phyloP scores from a whole-genome alignment of 2,888 invertebrate genomes.

The Xylota sylvarum region DNA sequence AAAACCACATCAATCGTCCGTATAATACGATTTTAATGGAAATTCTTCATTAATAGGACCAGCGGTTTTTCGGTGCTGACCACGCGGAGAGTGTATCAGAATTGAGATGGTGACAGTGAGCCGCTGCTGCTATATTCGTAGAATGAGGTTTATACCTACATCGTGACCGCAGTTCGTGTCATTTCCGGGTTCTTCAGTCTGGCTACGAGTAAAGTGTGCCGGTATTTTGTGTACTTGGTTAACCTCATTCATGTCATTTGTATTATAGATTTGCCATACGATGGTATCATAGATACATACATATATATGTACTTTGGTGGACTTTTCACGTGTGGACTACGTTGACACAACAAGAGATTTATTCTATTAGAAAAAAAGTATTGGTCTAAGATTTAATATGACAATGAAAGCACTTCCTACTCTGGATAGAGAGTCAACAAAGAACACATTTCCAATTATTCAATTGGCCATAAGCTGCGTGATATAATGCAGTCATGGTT shows the following conservation, averaged over 20 bases:
- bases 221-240: slow-evolving; percentile 37
- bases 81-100: slow-evolving; percentile 32
- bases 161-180: slow-evolving; percentile 61
- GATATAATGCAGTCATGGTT: too few species aligned
- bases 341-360: too few species aligned
- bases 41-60: slow-evolving; percentile 67
- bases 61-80: slow-evolving; percentile 59
- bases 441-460: too few species aligned
- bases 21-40: slow-evolving; percentile 73
- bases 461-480: too few species aligned
- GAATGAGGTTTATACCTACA: neutral
- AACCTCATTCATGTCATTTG: slow-evolving; percentile 41
- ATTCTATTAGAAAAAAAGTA: too few species aligned
- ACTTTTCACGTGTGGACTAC: too few species aligned
- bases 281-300: too few species aligned
- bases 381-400: too few species aligned
- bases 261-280: neutral
- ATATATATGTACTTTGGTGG: too few species aligned
- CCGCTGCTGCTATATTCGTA: neutral
- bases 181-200: slow-evolving; percentile 40
- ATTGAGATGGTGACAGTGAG: slow-evolving; percentile 25
- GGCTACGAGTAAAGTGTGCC: neutral
- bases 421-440: too few species aligned
- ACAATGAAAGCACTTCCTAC: too few species aligned
- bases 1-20: slow-evolving; percentile 74